A percentile compares a stretch with the other conserved stretches of the same genome.
Conservation (phyloP, 2,888 invertebrate species). For the Cryptus viduatorius region DNA sequence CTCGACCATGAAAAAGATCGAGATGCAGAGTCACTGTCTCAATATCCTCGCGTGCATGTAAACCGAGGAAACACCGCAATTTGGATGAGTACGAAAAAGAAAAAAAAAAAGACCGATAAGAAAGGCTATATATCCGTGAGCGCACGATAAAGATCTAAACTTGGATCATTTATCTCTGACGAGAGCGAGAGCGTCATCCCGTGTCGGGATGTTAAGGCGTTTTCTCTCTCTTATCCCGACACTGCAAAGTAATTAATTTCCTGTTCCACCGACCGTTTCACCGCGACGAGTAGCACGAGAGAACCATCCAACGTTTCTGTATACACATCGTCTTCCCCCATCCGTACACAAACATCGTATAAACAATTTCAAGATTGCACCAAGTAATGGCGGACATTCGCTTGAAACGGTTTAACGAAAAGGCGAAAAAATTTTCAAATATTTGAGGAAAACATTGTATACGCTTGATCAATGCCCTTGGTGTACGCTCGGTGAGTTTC, state of each 20-base stretch:
- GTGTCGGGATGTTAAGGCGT: constrained; percentile 64
- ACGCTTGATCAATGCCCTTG: no score
- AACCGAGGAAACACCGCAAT: background rate
- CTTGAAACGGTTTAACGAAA: constrained; percentile 37
- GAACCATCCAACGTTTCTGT: constrained; percentile 46
- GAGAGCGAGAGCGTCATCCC: constrained; percentile 20
- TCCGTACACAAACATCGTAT: constrained; percentile 41
- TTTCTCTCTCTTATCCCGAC: constrained; percentile 45
- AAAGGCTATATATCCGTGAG: constrained; percentile 22
- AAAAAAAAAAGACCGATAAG: constrained; percentile 15
- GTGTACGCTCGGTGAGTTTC: no score
- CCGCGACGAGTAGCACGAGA: constrained; percentile 28
- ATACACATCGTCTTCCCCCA: constrained; percentile 51
- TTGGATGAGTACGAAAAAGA: background rate
- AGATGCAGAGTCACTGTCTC: constrained; percentile 6
- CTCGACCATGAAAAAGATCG: background rate
- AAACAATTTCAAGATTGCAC: constrained; percentile 62
- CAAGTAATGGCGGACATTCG: constrained; percentile 3
- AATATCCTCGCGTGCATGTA: constrained; percentile 10
- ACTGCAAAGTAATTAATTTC: constrained; percentile 66
- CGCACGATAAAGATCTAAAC: constrained; percentile 43
- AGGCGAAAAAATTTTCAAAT: background rate
- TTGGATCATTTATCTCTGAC: constrained; percentile 57
- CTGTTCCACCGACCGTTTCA: constrained; percentile 61
- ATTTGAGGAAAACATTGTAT: no score